Evolutionary conservation across 2,113 vertebrate species (phyloP), one percentile per base, ranked within the genome.

Genomic region (Stegastes partitus): DNA sequence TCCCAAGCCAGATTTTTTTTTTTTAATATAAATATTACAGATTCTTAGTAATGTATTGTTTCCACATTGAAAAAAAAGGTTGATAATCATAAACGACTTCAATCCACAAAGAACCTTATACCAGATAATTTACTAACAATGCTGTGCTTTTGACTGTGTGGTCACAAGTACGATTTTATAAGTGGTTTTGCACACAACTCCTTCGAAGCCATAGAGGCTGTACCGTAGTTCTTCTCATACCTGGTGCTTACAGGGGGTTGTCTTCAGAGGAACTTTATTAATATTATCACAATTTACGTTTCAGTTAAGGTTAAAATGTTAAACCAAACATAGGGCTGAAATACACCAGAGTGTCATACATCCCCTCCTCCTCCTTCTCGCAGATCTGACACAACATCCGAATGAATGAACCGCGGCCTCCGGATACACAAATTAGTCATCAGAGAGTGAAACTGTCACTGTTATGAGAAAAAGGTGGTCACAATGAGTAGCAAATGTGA

Each of bases 191-290:
- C 81, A 90, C 86, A 86, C 54, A 77, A 45, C 19, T 62, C 77
- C 22, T 71, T 74, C 49, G 78, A 91, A 93, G 88, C 88, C 87
- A 90, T 89, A 82, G 37, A 71, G 89, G 84, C 84, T 90, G 63
- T 76, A 79, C 57, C 57, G 2, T 71, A 55, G 56, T 79, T 80
- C 59, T 77, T 82, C 44, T 53, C 50, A 74, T 45, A 82, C 67
- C 73, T 87, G 88, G 82, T 90, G 89, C 90, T 85, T 62, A 51
- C 62, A 15, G 61, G 31, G n/a, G 25, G 49, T 66, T 59, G 45
- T 62, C 31, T 69, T 14, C 44, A 55, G 57, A 69, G 50, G 39
- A 65, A 72, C 21, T 50, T 70, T 18, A 44, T 10, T 59, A 51
- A 49, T 42, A 21, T 14, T 26, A 51, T 58, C 16, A 62, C 18